Conservation (phyloP, 2,113 vertebrate species). For the Pelusios castaneus region DNA sequence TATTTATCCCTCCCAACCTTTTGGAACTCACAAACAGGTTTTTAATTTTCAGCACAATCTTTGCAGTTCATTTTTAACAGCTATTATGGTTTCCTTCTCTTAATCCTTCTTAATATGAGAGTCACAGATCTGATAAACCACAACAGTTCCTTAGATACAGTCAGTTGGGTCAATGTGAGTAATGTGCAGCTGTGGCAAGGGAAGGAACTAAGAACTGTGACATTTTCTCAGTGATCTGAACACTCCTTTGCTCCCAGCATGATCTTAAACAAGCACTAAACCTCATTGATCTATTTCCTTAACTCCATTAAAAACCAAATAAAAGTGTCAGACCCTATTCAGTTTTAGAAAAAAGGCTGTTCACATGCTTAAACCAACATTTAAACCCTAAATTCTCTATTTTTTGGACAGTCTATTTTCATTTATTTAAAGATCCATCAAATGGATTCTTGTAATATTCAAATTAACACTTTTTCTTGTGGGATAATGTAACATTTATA, state of each 20-base stretch:
- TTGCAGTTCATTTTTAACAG: not conserved
- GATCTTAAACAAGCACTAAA: not conserved
- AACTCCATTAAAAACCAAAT: not conserved
- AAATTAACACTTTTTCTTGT: not conserved
- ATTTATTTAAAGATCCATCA: not conserved
- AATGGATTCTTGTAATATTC: not conserved
- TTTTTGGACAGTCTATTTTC: not conserved
- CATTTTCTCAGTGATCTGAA: not conserved
- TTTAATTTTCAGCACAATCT: not conserved
- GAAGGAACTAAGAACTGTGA: not conserved
- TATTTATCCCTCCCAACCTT: not conserved
- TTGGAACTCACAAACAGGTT: not conserved
- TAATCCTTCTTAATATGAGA: not conserved
- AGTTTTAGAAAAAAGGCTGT: not conserved
- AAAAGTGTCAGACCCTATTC: not conserved
- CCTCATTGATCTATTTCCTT: not conserved
- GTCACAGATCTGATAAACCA: not conserved
- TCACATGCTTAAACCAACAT: not conserved
- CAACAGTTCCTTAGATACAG: not conserved
- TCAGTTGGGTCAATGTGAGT: not conserved
- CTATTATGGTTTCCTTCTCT: not conserved
- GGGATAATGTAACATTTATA: not conserved
- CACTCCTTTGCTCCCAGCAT: not conserved
- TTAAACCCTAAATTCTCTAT: not conserved
- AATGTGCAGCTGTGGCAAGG: rapidly evolving